These are phyloP conservation scores for Gambusia yucatana DNA, from an alignment of 2,797 vertebrate genomes.

Conservation along the genomic window DNA sequence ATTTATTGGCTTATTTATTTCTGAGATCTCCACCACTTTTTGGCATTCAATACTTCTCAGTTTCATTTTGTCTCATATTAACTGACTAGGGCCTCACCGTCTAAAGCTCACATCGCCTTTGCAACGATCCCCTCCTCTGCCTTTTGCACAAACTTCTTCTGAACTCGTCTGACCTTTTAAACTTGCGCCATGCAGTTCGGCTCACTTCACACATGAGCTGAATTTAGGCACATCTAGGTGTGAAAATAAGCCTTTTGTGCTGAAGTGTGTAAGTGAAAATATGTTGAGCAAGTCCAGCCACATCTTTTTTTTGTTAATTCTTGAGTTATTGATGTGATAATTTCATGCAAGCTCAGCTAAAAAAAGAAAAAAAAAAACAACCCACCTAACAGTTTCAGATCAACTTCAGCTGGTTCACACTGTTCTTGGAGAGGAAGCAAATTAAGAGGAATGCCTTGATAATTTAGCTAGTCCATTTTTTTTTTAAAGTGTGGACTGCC, in stretches of 20 bases:
- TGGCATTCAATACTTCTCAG: background rate
- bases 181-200: conserved; percentile 42
- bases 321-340: background rate
- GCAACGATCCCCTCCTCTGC: conserved; percentile 9
- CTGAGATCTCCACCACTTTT: background rate
- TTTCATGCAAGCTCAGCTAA: conserved; percentile 2
- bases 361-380: background rate
- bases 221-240: background rate
- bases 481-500: background rate
- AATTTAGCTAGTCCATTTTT: background rate
- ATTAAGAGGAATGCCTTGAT: background rate
- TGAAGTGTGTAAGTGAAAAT: background rate
- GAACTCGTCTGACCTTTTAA: conserved; percentile 45
- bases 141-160: conserved; percentile 12
- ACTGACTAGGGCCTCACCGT: too few relatives aligned
- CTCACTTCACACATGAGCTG: background rate
- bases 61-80: background rate
- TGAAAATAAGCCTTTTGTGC: background rate
- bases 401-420: conserved; percentile 14
- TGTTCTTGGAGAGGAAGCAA: conserved; percentile 21
- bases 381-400: conserved; percentile 39
- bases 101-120: background rate
- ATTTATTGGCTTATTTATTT: background rate
- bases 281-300: background rate
- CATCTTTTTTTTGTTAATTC: background rate